A percentile compares a stretch with the other conserved stretches of the same genome.
These are phyloP conservation scores for Platichthys stellatus DNA, from an alignment of 2,113 vertebrate genomes.

Conservation along the genomic window DNA sequence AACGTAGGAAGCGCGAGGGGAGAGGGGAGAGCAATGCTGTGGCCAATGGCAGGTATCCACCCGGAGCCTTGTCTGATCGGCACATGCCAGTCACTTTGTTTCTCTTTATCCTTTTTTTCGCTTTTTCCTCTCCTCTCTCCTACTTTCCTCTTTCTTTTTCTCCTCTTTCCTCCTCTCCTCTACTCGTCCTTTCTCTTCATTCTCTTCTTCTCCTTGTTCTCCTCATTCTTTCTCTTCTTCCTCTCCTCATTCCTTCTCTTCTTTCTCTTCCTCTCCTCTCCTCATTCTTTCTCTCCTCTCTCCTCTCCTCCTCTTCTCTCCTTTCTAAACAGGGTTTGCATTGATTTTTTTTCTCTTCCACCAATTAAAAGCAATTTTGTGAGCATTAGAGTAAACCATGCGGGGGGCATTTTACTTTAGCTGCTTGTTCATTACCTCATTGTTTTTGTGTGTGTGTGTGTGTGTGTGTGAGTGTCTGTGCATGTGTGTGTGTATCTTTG, in stretches of 20 bases:
- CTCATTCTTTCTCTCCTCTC: not conserved
- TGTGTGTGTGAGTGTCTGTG: slow-evolving; percentile 6
- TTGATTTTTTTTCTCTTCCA: slow-evolving; percentile 75
- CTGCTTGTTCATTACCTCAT: slow-evolving; percentile 61
- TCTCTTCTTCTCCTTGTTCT: slow-evolving; percentile 10
- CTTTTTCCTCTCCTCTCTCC: not conserved
- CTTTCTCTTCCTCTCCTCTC: not conserved
- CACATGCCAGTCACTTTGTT: slow-evolving; percentile 8
- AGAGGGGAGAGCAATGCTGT: not conserved
- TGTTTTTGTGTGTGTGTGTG: slow-evolving; percentile 21
- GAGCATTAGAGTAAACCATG: slow-evolving; percentile 72
- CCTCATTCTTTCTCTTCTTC: slow-evolving; percentile 66
- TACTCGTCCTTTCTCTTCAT: not conserved
- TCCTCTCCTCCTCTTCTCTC: slow-evolving; percentile 18
- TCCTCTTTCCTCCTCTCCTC: slow-evolving; percentile 12
- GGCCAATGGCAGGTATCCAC: not conserved
- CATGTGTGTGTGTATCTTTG: slow-evolving; percentile 11
- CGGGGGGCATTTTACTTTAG: slow-evolving; percentile 63
- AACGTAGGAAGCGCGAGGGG: not conserved
- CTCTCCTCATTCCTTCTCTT: slow-evolving; percentile 20
- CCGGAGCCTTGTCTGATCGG: slow-evolving; percentile 15
- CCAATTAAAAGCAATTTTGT: slow-evolving; percentile 81
- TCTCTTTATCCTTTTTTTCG: not conserved
- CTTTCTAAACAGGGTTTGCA: slow-evolving; percentile 67
- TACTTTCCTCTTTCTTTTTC: not conserved